Evolutionary conservation across 64 coral and sea anemone genomes (phyloP).

Genomic region (Pachyseris speciosa): DNA sequence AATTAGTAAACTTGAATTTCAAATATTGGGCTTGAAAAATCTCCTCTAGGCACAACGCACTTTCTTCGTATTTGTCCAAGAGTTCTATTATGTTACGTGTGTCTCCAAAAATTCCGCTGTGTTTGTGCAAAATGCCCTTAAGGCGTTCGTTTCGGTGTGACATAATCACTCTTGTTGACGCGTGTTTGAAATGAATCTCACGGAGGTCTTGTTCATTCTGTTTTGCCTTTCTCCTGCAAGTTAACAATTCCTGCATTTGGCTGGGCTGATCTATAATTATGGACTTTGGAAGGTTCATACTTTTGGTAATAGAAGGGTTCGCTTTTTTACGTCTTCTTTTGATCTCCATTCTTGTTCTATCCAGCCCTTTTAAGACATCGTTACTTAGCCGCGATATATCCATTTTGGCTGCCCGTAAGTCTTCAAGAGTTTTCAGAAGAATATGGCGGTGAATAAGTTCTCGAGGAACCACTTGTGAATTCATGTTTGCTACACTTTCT

Average conservation of each 20-base stretch:
- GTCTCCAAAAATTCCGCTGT: background rate
- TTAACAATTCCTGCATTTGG: background rate
- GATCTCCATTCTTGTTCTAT: background rate
- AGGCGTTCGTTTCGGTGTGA: background rate
- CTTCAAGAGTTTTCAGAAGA: background rate
- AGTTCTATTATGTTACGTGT: background rate
- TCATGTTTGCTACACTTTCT: too few species aligned
- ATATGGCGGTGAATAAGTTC: background rate
- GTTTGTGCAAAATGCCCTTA: background rate
- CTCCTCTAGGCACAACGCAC: background rate
- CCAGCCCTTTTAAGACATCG: background rate
- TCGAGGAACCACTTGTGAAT: background rate
- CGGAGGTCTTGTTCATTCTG: background rate
- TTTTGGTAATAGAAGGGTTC: background rate
- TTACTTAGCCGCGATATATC: background rate
- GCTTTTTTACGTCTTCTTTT: background rate
- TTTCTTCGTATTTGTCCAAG: background rate
- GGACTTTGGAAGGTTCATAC: background rate
- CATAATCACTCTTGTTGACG: background rate
- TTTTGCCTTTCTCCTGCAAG: background rate
- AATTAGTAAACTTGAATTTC: background rate
- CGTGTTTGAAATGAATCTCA: background rate
- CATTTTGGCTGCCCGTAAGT: background rate
- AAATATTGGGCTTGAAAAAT: background rate
- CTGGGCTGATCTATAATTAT: background rate